Percentiles rank a stretch among this genome's conserved stretches.
Evolutionary conservation across 2,113 vertebrate species (phyloP).

Genomic region (Balaenoptera acutorostrata): DNA sequence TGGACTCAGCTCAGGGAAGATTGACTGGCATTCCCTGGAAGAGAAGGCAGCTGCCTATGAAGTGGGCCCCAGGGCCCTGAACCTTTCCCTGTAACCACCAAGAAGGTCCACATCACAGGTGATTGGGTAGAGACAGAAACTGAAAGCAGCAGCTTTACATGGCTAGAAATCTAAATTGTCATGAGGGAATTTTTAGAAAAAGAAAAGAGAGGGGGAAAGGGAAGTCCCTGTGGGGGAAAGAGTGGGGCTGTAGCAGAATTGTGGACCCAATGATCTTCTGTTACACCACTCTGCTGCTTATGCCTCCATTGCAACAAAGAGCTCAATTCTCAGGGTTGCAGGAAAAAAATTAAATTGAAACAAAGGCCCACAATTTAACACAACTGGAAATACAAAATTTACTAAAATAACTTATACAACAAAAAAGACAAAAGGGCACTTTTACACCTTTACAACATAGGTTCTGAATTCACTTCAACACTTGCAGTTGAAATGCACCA

Average conservation of each 20-base stretch:
- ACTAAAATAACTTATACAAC: constrained; percentile 3
- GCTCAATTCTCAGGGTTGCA: background rate
- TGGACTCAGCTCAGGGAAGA: background rate
- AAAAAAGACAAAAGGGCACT: constrained; percentile 24
- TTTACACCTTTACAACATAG: background rate
- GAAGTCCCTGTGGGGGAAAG: background rate
- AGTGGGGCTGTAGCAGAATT: background rate
- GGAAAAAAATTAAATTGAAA: background rate
- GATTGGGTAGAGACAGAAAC: background rate
- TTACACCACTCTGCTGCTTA: background rate
- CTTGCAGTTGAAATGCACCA: constrained; percentile 32
- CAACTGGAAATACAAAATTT: constrained; percentile 20
- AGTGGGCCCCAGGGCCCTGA: background rate
- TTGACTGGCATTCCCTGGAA: background rate
- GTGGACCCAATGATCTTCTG: background rate
- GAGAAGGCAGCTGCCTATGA: background rate
- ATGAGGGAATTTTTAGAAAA: background rate
- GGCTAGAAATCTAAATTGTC: background rate
- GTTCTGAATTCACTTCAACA: constrained; percentile 19
- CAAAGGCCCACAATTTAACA: background rate
- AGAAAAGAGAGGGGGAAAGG: background rate
- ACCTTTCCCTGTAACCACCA: background rate
- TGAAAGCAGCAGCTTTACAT: background rate
- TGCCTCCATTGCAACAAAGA: background rate
- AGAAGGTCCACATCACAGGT: background rate